phyloP scores from a whole-genome alignment of 2,113 vertebrate species.

The Chloropsis cyanopogon region DNA sequence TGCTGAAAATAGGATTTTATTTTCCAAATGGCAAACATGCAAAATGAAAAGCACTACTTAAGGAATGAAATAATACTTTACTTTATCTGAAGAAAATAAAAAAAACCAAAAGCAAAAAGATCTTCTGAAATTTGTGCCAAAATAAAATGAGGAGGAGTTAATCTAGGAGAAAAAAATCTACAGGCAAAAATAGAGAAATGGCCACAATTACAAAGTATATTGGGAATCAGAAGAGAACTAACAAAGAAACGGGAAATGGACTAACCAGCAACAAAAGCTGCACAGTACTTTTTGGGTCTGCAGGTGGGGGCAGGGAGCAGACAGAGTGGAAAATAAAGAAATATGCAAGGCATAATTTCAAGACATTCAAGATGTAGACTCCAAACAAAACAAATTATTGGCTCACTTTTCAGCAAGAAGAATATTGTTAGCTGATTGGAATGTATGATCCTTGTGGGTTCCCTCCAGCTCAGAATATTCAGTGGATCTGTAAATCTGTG shows the following conservation, averaged over 20 bases:
- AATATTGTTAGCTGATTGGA: not conserved
- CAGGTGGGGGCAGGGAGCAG: fast-evolving
- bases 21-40: not conserved
- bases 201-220: not conserved
- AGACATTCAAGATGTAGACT: not conserved
- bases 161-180: not conserved
- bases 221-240: not conserved
- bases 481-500: not conserved
- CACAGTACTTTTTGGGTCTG: not conserved
- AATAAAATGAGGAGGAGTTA: not conserved
- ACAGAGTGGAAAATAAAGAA: not conserved
- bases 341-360: not conserved
- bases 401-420: not conserved
- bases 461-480: not conserved
- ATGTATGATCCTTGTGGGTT: not conserved
- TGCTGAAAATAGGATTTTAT: not conserved
- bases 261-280: not conserved
- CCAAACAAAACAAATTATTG: not conserved
- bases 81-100: not conserved
- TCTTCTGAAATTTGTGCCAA: not conserved
- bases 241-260: not conserved
- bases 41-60: not conserved
- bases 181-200: not conserved
- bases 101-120: not conserved
- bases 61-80: not conserved